A percentile compares a stretch with the other conserved stretches of the same genome.
Conservation (phyloP, 1,140 invertebrate species). For the Drosophila arawakana region DNA sequence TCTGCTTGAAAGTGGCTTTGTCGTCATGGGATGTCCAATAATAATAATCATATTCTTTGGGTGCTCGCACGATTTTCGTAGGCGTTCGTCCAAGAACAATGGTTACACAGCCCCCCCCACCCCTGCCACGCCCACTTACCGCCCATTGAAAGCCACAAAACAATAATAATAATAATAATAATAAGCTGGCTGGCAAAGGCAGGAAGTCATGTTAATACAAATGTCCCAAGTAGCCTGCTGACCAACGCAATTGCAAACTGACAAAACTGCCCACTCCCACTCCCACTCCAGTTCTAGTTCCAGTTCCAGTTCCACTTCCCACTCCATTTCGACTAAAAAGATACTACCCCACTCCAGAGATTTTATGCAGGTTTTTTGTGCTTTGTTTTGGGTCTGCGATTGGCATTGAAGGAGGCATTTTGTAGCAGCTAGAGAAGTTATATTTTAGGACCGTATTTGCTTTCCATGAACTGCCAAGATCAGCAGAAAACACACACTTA, state of each 20-base stretch:
- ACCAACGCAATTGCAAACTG: constrained; percentile 79
- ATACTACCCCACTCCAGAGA: neutral
- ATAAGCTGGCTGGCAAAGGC: constrained; percentile 42
- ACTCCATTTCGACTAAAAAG: no score
- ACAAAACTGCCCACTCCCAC: constrained; percentile 7
- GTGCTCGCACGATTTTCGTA: constrained; percentile 42
- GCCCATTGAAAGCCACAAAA: constrained; percentile 61
- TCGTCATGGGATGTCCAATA: constrained; percentile 63
- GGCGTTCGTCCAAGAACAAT: constrained; percentile 61
- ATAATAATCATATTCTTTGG: constrained; percentile 78
- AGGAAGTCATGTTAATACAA: constrained; percentile 80
- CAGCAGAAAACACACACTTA: constrained; percentile 59
- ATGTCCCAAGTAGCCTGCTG: constrained; percentile 72
- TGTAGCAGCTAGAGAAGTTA: neutral
- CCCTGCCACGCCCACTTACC: neutral
- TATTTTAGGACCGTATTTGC: constrained; percentile 56
- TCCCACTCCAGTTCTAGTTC: neutral
- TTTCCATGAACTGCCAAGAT: constrained; percentile 75
- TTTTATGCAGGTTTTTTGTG: constrained; percentile 60
- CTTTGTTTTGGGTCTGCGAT: constrained; percentile 9
- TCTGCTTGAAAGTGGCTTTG: constrained; percentile 60
- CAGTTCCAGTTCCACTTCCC: no score
- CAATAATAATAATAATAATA: constrained; percentile 78
- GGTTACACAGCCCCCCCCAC: constrained; percentile 1
- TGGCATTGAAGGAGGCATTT: neutral